A percentile compares a stretch with the other conserved stretches of the same genome.
phyloP scores from a whole-genome alignment of 2,113 vertebrate genomes.

The Stegostoma tigrinum region DNA sequence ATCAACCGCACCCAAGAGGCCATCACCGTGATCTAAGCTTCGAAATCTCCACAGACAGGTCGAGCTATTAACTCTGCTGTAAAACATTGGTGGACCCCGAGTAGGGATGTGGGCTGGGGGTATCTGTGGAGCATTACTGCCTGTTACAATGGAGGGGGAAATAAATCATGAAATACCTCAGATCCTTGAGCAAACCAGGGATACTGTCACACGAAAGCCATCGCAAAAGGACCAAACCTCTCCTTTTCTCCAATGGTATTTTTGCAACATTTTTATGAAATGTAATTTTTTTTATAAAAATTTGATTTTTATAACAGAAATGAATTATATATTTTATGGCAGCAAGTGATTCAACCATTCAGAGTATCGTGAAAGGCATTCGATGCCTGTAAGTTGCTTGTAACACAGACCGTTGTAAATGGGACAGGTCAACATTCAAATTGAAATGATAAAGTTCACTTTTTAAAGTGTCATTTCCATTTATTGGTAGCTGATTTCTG shows the following conservation, averaged over 20 bases:
- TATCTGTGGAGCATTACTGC: not conserved
- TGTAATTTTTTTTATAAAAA: conserved; percentile 7
- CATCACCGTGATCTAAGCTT: not conserved
- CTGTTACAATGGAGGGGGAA: too few species aligned
- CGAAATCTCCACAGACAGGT: not conserved
- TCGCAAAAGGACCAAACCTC: not conserved
- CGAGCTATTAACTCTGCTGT: not conserved
- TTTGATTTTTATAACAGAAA: conserved; percentile 34
- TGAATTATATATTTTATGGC: conserved; percentile 27
- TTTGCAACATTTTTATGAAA: conserved; percentile 16
- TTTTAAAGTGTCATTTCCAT: not conserved
- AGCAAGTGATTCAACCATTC: not conserved
- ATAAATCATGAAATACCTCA: not conserved
- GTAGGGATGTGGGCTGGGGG: not conserved
- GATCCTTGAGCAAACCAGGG: not conserved
- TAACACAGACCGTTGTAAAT: conserved; percentile 3
- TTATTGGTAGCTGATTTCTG: not conserved
- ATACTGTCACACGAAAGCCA: not conserved
- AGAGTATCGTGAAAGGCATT: not conserved
- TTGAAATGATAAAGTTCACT: not conserved
- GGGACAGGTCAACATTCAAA: not conserved
- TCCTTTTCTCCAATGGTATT: conserved; percentile 13
- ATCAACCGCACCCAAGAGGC: conserved; percentile 1
- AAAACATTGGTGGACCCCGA: not conserved
- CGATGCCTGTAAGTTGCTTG: not conserved